These are phyloP conservation scores for Potamarius usumacintae DNA, from an alignment of 2,113 vertebrate species.

Conservation along the genomic window DNA sequence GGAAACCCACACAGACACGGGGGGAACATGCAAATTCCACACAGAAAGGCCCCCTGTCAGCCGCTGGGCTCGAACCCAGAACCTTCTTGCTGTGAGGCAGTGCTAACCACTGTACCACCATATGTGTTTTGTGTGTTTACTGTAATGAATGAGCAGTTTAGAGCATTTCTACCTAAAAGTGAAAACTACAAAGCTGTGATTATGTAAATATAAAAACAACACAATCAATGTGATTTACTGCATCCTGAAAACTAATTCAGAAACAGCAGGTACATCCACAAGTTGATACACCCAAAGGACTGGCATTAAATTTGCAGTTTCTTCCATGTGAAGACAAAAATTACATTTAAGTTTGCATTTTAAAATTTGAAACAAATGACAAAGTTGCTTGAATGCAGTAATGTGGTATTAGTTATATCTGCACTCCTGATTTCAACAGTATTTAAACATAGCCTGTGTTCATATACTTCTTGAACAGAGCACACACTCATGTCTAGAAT, in stretches of 20 bases:
- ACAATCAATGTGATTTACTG: background rate
- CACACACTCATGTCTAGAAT: background rate
- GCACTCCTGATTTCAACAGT: background rate
- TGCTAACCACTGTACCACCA: no score
- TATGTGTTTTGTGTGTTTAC: background rate
- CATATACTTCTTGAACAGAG: background rate
- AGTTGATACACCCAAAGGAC: background rate
- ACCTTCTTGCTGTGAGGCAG: no score
- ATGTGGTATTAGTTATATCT: background rate
- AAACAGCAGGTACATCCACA: background rate
- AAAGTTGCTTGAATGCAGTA: no score
- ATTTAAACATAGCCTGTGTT: background rate
- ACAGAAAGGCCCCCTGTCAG: no score
- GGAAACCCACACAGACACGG: no score
- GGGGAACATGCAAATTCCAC: no score
- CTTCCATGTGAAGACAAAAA: background rate
- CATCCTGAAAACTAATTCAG: background rate
- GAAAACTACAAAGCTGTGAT: background rate
- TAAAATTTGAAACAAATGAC: background rate
- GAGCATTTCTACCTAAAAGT: background rate
- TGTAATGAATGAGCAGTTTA: background rate
- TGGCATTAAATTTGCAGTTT: background rate
- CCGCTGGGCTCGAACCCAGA: no score
- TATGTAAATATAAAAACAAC: background rate
- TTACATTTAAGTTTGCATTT: background rate